Conservation (phyloP, 2,888 invertebrate genomes). For the Melitaea athalia region DNA sequence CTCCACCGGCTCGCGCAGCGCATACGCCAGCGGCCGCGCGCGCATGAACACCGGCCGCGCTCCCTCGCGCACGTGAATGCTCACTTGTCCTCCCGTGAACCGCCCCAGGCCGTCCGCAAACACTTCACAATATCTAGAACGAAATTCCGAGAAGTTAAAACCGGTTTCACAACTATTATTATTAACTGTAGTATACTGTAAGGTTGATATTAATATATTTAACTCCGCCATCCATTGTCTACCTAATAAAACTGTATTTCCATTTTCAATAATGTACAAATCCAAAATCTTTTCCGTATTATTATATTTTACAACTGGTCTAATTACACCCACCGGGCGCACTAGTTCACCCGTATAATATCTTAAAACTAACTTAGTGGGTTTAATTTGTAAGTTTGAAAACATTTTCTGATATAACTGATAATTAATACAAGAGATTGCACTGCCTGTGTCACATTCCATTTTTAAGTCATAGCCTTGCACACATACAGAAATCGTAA, state of each 20-base stretch:
- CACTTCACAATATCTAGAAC: constrained; percentile 19
- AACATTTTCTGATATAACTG: not conserved
- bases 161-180: constrained; percentile 4
- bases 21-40: constrained; percentile 16
- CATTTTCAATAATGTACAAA: constrained; percentile 9
- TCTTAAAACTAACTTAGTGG: not conserved
- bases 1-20: constrained; percentile 34
- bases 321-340: not conserved
- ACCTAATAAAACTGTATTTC: constrained; percentile 7
- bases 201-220: not conserved
- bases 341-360: constrained; percentile 1
- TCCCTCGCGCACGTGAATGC: constrained; percentile 12
- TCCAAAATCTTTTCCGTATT: not conserved
- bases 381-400: not conserved
- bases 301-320: not conserved
- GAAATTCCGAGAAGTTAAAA: not conserved
- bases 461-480: not conserved
- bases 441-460: not conserved
- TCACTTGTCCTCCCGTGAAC: constrained; percentile 12
- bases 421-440: constrained; percentile 5
- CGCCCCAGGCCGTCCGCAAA: constrained; percentile 15
- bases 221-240: constrained; percentile 13
- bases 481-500: not conserved
- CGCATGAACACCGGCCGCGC: constrained; percentile 25
- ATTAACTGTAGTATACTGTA: too few relatives aligned